phyloP scores from a whole-genome alignment of 2,888 invertebrate species.

The Sepiola atlantica region DNA sequence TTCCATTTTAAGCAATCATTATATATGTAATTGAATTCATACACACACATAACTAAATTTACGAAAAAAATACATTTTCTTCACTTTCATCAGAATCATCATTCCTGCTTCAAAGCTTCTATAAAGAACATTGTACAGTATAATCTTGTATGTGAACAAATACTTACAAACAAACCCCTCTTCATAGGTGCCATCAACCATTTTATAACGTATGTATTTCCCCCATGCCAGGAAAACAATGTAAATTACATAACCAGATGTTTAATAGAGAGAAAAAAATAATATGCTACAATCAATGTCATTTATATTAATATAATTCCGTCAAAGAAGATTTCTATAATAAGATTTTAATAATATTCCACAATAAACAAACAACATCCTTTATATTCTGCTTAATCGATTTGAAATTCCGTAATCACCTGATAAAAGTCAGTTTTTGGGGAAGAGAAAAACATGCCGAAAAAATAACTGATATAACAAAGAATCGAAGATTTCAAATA shows the following conservation, averaged over 20 bases:
- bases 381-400: not conserved
- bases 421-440: conserved; percentile 5
- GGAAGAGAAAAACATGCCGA: not conserved
- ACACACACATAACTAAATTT: too few species aligned
- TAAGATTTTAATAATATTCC: not conserved
- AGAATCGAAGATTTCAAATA: too few species aligned
- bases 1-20: too few species aligned
- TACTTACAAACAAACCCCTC: too few species aligned
- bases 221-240: not conserved
- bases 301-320: not conserved
- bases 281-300: not conserved
- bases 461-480: not conserved
- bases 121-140: too few species aligned
- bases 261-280: not conserved
- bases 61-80: too few species aligned
- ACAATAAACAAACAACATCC: conserved; percentile 10
- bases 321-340: not conserved
- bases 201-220: not conserved
- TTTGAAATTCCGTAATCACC: not conserved
- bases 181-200: not conserved
- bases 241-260: not conserved
- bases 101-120: too few species aligned
- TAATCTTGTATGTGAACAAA: too few species aligned
- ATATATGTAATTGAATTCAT: too few species aligned
- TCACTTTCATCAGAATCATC: too few species aligned